Evolutionary conservation across 1,140 invertebrate species (phyloP).

Genomic region (Tetramorium alpestre): DNA sequence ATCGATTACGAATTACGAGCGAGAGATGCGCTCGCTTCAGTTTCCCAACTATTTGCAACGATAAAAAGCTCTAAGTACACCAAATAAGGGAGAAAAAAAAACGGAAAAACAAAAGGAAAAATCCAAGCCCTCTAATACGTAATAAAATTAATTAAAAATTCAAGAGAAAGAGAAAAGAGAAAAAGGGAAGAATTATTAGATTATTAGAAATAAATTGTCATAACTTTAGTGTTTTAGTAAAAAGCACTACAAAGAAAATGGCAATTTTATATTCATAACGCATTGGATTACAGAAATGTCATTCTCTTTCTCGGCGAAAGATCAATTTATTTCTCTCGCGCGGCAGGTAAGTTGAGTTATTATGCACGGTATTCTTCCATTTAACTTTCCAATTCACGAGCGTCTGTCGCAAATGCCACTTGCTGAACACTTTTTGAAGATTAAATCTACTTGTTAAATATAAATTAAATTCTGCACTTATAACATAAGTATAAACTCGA

Average conservation of each 20-base stretch:
- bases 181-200: neutral
- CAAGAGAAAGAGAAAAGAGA: neutral
- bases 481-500: neutral
- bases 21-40: neutral
- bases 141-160: neutral
- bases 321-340: slow-evolving; percentile 29
- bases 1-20: neutral
- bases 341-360: slow-evolving; percentile 16
- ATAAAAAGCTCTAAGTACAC: neutral
- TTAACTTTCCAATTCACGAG: slow-evolving; percentile 46
- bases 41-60: neutral
- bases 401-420: slow-evolving; percentile 38
- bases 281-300: neutral
- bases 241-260: neutral
- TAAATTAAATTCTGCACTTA: neutral
- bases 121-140: neutral
- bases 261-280: neutral
- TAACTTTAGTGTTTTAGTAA: neutral
- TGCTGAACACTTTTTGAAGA: slow-evolving; percentile 35
- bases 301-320: slow-evolving; percentile 6
- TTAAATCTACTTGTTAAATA: neutral
- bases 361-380: slow-evolving; percentile 23
- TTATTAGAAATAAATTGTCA: neutral
- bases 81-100: neutral
- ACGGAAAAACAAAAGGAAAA: neutral